phyloP scores from a whole-genome alignment of 1,140 invertebrate genomes.

The Ganaspis sp. region DNA sequence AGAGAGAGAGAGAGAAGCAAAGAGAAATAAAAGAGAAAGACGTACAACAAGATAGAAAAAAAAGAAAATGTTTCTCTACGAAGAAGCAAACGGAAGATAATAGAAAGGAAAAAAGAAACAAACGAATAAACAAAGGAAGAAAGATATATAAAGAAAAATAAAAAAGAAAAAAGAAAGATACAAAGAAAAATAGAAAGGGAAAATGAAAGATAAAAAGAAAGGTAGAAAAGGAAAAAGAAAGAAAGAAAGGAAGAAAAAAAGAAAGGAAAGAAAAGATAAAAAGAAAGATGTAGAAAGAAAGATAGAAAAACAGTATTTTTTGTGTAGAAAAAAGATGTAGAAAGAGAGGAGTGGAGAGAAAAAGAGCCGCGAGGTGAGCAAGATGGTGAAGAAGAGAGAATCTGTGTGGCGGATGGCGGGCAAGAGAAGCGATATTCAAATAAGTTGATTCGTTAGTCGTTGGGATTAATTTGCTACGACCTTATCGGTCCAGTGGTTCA shows the following conservation, averaged over 20 bases:
- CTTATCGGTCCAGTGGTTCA: constrained; percentile 36
- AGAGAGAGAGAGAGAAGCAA: not conserved
- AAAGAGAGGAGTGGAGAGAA: not conserved
- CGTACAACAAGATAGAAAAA: no score
- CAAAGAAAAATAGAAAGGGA: no score
- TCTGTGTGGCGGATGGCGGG: not conserved
- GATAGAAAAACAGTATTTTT: no score
- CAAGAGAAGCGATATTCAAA: constrained; percentile 46
- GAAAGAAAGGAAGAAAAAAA: constrained; percentile 21
- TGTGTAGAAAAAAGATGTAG: no score
- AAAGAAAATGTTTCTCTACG: no score
- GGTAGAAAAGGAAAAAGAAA: no score
- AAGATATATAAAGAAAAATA: constrained; percentile 28
- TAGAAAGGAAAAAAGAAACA: no score
- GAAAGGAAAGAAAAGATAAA: constrained; percentile 32
- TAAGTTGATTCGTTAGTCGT: constrained; percentile 58
- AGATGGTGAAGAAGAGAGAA: not conserved
- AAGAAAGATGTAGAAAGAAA: not conserved
- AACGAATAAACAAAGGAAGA: no score
- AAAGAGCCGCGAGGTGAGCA: not conserved
- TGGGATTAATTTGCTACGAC: constrained; percentile 57
- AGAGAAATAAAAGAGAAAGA: no score
- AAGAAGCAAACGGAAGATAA: no score
- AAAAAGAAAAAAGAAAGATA: no score
- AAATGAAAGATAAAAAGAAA: no score